These are phyloP conservation scores for Bellardia bayeri DNA, from an alignment of 2,888 invertebrate species.

Conservation along the genomic window DNA sequence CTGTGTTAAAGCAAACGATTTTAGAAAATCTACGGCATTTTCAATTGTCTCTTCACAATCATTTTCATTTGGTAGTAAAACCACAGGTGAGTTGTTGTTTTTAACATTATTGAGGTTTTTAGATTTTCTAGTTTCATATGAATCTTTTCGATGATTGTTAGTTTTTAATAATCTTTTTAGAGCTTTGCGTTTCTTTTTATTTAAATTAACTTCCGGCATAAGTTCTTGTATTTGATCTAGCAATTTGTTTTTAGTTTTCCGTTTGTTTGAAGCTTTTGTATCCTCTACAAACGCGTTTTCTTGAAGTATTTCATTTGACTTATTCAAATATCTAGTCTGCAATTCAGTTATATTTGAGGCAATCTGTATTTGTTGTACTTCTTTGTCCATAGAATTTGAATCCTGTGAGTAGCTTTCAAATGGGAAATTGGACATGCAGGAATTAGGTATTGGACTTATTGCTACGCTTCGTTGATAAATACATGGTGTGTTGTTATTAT, in stretches of 20 bases:
- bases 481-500: background rate
- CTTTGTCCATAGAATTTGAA: constrained; percentile 2
- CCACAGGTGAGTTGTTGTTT: background rate
- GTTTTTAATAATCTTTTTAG: constrained; percentile 59
- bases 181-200: constrained; percentile 58
- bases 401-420: constrained; percentile 7
- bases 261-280: background rate
- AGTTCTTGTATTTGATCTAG: constrained; percentile 70
- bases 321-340: background rate
- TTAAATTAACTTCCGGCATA: constrained; percentile 61
- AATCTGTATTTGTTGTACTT: constrained; percentile 21
- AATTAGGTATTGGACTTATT: background rate
- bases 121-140: constrained; percentile 15
- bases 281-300: background rate
- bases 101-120: background rate
- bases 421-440: background rate
- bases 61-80: background rate
- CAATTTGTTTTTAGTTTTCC: constrained; percentile 37
- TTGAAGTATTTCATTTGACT: background rate
- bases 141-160: constrained; percentile 33
- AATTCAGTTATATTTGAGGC: constrained; percentile 1
- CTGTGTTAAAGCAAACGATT: constrained; percentile 31
- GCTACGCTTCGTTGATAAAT: background rate
- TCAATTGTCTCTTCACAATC: constrained; percentile 18
- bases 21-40: constrained; percentile 65